Conservation (phyloP, 2,888 invertebrate species). For the Lordiphosa fenestrarum region DNA sequence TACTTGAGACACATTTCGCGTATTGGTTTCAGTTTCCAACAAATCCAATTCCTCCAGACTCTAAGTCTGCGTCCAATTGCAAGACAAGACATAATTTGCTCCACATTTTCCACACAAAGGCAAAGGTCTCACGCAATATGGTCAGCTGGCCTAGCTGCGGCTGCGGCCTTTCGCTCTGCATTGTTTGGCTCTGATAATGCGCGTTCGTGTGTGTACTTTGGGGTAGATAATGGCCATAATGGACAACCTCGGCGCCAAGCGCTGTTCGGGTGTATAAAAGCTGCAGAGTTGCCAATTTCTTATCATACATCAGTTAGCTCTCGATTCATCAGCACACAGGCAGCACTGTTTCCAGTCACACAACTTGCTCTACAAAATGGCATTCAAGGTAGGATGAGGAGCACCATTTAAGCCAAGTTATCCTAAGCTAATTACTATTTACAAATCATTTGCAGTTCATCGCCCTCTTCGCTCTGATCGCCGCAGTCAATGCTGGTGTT, state of each 20-base stretch:
- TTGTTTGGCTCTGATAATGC: constrained; percentile 20
- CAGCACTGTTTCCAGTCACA: constrained; percentile 29
- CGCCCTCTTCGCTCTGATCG: constrained; percentile 60
- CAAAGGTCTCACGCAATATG: constrained; percentile 41
- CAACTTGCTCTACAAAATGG: constrained; percentile 57
- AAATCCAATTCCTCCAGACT: constrained; percentile 18
- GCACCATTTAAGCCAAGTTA: not conserved
- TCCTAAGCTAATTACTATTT: not conserved
- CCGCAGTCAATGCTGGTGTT: constrained; percentile 64
- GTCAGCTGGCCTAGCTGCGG: constrained; percentile 30
- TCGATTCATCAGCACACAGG: constrained; percentile 36
- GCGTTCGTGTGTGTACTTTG: too few relatives aligned
- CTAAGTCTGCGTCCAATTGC: constrained; percentile 42
- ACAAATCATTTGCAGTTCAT: constrained; percentile 44
- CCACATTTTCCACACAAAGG: constrained; percentile 57
- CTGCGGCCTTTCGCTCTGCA: constrained; percentile 42
- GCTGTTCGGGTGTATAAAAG: constrained; percentile 47
- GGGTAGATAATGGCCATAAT: constrained; percentile 2
- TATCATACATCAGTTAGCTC: constrained; percentile 53
- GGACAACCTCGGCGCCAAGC: constrained; percentile 8
- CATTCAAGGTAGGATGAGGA: constrained; percentile 63
- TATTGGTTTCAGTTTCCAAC: constrained; percentile 14
- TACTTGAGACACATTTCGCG: constrained; percentile 26
- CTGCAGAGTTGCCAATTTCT: constrained; percentile 30
- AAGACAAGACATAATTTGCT: constrained; percentile 57